Percentiles rank a stretch among this genome's conserved stretches.
Evolutionary conservation across 2,888 invertebrate genomes (phyloP).

Genomic region (Labia minor): DNA sequence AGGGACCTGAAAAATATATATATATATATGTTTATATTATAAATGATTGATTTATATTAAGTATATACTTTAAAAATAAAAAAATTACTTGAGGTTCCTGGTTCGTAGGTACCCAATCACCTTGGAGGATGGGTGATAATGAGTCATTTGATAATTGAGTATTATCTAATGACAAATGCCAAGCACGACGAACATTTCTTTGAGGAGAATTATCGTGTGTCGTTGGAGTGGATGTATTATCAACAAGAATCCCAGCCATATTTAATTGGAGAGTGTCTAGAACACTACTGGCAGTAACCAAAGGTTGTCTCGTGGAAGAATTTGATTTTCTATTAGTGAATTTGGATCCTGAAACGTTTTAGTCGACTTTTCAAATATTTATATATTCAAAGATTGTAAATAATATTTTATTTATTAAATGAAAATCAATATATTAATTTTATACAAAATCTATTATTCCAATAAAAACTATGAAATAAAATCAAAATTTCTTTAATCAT

Average conservation of each 20-base stretch:
- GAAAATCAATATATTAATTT: too few relatives aligned
- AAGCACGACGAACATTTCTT: background rate
- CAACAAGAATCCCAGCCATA: slow-evolving; percentile 19
- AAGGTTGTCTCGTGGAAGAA: slow-evolving; percentile 21
- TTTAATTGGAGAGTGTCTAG: slow-evolving; percentile 29
- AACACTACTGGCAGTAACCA: slow-evolving; percentile 27
- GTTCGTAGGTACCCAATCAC: background rate
- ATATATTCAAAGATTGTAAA: too few relatives aligned
- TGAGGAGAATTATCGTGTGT: background rate
- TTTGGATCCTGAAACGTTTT: slow-evolving; percentile 1
- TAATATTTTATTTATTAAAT: too few relatives aligned
- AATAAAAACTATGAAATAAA: too few relatives aligned
- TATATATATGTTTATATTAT: too few relatives aligned
- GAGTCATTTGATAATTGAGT: background rate
- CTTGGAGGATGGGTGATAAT: background rate
- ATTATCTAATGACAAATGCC: background rate
- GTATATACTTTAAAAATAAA: too few relatives aligned
- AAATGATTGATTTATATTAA: too few relatives aligned
- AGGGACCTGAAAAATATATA: background rate
- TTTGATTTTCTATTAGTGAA: background rate
- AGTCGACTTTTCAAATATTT: too few relatives aligned
- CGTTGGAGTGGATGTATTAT: background rate
- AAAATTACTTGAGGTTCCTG: background rate
- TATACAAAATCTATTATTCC: too few relatives aligned
- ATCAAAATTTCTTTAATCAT: too few relatives aligned